phyloP scores from a whole-genome alignment of 1,140 invertebrate genomes.

The Eciton burchellii region DNA sequence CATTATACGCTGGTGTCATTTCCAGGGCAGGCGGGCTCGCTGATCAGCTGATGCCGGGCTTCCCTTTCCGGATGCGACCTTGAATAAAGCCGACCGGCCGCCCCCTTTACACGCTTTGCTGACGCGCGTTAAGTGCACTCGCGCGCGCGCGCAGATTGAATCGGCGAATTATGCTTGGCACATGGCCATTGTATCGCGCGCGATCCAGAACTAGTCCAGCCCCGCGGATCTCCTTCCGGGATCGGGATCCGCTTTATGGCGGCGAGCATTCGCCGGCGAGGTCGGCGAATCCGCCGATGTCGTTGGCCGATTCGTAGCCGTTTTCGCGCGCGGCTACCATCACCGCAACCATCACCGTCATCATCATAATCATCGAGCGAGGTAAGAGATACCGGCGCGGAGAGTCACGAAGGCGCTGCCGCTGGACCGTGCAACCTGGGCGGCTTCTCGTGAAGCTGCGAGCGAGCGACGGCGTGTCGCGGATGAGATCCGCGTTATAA shows the following conservation, averaged over 20 bases:
- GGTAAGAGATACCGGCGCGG: slow-evolving; percentile 1
- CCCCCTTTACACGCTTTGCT: slow-evolving; percentile 60
- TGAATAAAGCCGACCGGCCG: slow-evolving; percentile 54
- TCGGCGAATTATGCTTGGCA: slow-evolving; percentile 49
- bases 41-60: slow-evolving; percentile 44
- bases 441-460: neutral
- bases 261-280: neutral
- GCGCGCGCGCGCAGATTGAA: slow-evolving; percentile 41
- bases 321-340: neutral
- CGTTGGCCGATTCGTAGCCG: neutral
- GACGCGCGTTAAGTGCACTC: slow-evolving; percentile 38
- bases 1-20: slow-evolving; percentile 59
- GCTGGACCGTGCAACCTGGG: neutral
- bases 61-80: slow-evolving; percentile 61
- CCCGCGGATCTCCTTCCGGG: no score
- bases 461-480: slow-evolving; percentile 39
- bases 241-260: neutral
- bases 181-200: no score
- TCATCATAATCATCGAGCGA: neutral
- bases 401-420: neutral
- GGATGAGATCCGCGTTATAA: slow-evolving; percentile 69
- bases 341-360: no score
- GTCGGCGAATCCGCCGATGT: neutral
- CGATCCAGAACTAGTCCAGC: no score
- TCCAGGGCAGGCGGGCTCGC: slow-evolving; percentile 56